Percentiles rank a stretch among this genome's conserved stretches.
Evolutionary conservation across 2,113 vertebrate genomes (phyloP).

Genomic region (Deroptyus accipitrinus): DNA sequence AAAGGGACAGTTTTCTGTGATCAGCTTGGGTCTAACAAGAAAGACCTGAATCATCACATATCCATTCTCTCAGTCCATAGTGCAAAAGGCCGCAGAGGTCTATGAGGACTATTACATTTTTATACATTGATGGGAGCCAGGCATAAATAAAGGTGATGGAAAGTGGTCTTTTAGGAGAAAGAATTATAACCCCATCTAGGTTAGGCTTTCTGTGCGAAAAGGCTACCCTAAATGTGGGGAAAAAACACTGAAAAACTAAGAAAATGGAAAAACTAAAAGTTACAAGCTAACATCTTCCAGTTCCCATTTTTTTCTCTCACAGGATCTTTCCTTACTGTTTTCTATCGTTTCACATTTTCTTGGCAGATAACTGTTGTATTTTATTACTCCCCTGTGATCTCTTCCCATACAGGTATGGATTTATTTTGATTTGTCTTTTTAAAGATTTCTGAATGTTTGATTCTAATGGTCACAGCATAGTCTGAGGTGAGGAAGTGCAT

Average conservation of each 20-base stretch:
- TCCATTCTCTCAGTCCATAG: background rate
- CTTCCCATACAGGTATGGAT: background rate
- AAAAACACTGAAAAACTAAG: background rate
- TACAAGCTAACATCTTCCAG: background rate
- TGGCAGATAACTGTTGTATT: background rate
- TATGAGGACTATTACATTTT: background rate
- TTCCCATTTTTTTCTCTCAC: background rate
- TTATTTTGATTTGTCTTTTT: background rate
- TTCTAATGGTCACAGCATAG: background rate
- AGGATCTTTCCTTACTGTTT: background rate
- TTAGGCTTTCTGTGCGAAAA: background rate
- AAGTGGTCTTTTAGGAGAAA: background rate
- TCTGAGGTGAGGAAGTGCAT: background rate
- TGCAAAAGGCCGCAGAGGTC: background rate
- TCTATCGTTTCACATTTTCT: background rate
- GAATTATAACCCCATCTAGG: background rate
- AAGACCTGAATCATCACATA: background rate
- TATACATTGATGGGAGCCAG: background rate
- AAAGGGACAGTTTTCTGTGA: background rate
- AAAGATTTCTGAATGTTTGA: background rate
- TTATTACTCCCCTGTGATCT: background rate
- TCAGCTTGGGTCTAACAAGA: background rate
- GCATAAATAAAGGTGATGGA: accelerated
- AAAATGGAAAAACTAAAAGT: background rate
- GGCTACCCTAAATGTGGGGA: background rate